These are phyloP conservation scores for Picus viridis DNA, from an alignment of 2,797 vertebrate genomes.

Conservation along the genomic window DNA sequence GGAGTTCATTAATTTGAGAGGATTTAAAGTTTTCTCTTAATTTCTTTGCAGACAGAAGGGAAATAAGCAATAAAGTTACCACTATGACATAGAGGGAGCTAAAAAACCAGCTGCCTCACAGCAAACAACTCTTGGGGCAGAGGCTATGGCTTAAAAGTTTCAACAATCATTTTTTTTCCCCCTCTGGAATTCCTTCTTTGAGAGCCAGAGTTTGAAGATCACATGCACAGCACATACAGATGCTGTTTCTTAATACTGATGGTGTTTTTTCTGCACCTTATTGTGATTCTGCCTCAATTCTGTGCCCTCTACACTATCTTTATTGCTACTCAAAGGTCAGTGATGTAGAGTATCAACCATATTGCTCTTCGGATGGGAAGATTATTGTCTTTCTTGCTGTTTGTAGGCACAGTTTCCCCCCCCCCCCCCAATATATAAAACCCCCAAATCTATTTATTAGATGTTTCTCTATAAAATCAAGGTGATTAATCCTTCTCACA, in stretches of 20 bases:
- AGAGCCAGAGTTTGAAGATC: not conserved
- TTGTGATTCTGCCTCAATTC: not conserved
- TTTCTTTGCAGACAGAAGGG: no score
- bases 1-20: no score
- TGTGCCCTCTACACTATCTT: not conserved
- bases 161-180: not conserved
- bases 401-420: not conserved
- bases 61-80: no score
- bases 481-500: not conserved
- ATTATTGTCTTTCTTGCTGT: not conserved
- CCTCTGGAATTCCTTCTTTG: not conserved
- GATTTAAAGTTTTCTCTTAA: no score
- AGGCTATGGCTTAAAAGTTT: not conserved
- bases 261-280: not conserved
- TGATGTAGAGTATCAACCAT: not conserved
- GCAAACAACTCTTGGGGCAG: not conserved
- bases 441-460: not conserved
- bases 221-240: not conserved
- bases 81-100: no score
- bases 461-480: not conserved
- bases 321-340: not conserved
- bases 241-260: not conserved
- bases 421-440: no score
- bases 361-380: not conserved
- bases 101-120: not conserved